Percentiles rank a stretch among this genome's conserved stretches.
These are phyloP conservation scores for Meloidogyne floridensis DNA, from an alignment of 1,140 invertebrate genomes.

Conservation along the genomic window DNA sequence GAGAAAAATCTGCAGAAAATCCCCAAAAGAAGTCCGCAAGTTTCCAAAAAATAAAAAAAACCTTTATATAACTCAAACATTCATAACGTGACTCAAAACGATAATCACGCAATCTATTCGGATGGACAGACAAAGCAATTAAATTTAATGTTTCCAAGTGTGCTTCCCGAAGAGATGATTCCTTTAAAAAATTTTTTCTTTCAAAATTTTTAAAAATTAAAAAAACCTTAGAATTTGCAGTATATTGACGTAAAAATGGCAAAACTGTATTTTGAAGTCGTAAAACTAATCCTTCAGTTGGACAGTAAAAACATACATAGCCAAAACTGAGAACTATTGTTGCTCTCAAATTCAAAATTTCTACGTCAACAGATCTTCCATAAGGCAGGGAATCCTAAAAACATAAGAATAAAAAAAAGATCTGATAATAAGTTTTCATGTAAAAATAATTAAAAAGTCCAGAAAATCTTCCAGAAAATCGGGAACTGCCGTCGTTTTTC, in stretches of 20 bases:
- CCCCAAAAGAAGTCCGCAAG: neutral
- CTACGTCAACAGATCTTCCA: slow-evolving; percentile 49
- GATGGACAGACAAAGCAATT: slow-evolving; percentile 59
- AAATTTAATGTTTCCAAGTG: slow-evolving; percentile 64
- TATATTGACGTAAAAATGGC: slow-evolving; percentile 60
- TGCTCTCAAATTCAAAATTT: slow-evolving; percentile 53
- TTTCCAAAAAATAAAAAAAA: slow-evolving; percentile 11
- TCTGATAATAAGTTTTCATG: too few species aligned
- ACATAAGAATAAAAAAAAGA: neutral
- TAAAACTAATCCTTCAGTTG: slow-evolving; percentile 55
- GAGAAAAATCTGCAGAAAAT: too few species aligned
- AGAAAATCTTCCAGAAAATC: too few species aligned
- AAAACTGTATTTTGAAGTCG: slow-evolving; percentile 56
- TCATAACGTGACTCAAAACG: slow-evolving; percentile 58
- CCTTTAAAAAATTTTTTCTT: slow-evolving; percentile 43
- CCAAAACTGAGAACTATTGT: slow-evolving; percentile 64
- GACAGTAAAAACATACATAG: slow-evolving; percentile 60
- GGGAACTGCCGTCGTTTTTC: too few species aligned
- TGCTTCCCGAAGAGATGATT: slow-evolving; percentile 60
- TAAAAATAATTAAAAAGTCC: too few species aligned
- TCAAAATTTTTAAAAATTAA: neutral
- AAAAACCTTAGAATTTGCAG: slow-evolving; percentile 52
- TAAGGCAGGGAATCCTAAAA: slow-evolving; percentile 34
- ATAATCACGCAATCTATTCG: slow-evolving; percentile 56
- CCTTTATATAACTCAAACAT: slow-evolving; percentile 62